Percentiles rank a stretch among this genome's conserved stretches.
Conservation (phyloP, 2,888 invertebrate species). For the Rhimphoctona megacephalus region DNA sequence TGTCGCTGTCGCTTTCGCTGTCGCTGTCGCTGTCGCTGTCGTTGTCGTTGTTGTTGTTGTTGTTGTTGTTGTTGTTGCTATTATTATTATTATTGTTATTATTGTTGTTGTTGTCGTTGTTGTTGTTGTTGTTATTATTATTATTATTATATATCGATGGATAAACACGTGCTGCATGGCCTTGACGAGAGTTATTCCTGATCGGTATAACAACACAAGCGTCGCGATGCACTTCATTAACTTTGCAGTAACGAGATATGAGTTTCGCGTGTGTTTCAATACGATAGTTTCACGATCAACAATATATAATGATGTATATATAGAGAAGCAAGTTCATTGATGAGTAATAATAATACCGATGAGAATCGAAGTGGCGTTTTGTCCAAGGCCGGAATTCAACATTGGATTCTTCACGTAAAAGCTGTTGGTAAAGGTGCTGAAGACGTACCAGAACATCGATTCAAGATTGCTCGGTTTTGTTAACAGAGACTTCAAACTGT, state of each 20-base stretch:
- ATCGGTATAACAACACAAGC: constrained; percentile 42
- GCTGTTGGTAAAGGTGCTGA: constrained; percentile 93
- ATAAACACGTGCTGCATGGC: constrained; percentile 31
- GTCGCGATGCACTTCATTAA: constrained; percentile 67
- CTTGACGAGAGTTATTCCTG: constrained; percentile 58
- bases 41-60: too few relatives aligned
- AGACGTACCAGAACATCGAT: constrained; percentile 95
- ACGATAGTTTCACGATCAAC: constrained; percentile 9
- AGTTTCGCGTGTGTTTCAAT: constrained; percentile 48
- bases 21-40: too few relatives aligned
- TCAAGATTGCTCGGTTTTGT: constrained; percentile 90
- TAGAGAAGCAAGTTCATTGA: constrained; percentile 20
- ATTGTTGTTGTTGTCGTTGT: too few relatives aligned
- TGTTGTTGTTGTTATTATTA: constrained; percentile 11
- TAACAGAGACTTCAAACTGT: constrained; percentile 89
- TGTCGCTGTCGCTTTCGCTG: too few relatives aligned
- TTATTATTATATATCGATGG: constrained; percentile 32
- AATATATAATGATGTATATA: constrained; percentile 1
- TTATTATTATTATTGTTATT: too few relatives aligned
- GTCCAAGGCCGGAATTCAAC: constrained; percentile 89
- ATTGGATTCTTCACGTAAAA: constrained; percentile 86
- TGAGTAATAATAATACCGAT: constrained; percentile 86
- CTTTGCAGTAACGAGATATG: constrained; percentile 64
- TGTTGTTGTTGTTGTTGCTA: too few relatives aligned
- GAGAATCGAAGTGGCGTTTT: constrained; percentile 89